These are phyloP conservation scores for Pipistrellus kuhlii DNA, from an alignment of 2,797 vertebrate genomes.

Conservation along the genomic window DNA sequence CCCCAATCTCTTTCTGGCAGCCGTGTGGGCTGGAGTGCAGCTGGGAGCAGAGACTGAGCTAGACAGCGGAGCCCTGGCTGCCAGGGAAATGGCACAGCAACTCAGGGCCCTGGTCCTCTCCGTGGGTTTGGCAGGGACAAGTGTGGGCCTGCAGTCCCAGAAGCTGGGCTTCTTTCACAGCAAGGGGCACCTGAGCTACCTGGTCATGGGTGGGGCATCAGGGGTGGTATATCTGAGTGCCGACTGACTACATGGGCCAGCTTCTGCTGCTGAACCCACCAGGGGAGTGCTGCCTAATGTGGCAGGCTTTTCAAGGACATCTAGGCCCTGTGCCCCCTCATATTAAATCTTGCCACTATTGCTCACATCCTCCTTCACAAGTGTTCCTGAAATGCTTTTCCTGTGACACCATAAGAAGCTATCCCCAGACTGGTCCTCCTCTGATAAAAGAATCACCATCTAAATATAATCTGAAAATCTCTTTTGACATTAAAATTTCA, in stretches of 20 bases:
- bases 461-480: slow-evolving; percentile 33
- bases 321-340: neutral
- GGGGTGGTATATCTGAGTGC: neutral
- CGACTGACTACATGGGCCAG: neutral
- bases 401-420: neutral
- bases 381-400: neutral
- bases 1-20: neutral
- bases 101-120: neutral
- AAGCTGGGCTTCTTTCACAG: neutral
- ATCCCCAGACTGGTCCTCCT: neutral
- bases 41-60: neutral
- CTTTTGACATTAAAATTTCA: slow-evolving; percentile 67
- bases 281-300: neutral
- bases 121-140: neutral
- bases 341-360: neutral
- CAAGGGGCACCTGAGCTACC: neutral
- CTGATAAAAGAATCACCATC: slow-evolving; percentile 35
- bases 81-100: neutral
- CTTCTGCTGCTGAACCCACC: neutral
- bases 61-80: neutral
- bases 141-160: neutral
- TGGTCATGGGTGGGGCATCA: too few species aligned
- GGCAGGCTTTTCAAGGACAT: neutral
- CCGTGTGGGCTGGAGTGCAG: neutral
- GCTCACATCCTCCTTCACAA: neutral